Percentiles rank a stretch among this genome's conserved stretches.
phyloP scores from a whole-genome alignment of 2,797 vertebrate species.

The Sciaenops ocellatus region DNA sequence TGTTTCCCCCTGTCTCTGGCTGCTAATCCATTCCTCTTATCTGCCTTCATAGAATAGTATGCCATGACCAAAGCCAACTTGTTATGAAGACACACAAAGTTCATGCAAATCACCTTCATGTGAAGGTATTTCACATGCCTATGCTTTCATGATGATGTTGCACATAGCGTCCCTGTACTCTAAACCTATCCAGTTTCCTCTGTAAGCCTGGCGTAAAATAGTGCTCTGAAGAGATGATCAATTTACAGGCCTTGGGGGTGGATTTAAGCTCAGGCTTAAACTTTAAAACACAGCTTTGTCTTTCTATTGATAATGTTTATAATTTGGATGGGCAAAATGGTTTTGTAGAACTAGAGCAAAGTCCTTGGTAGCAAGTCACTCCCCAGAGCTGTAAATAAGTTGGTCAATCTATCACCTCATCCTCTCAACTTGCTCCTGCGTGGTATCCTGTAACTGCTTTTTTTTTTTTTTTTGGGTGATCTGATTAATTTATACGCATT shows the following conservation, averaged over 20 bases:
- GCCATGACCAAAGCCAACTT: conserved; percentile 57
- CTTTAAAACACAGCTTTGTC: conserved; percentile 1
- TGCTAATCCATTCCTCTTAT: conserved; percentile 68
- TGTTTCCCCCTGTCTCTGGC: conserved; percentile 65
- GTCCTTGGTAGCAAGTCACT: conserved; percentile 31
- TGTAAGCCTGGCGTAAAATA: conserved; percentile 29
- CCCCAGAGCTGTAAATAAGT: conserved; percentile 68
- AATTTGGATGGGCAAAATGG: conserved; percentile 3
- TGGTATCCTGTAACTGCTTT: conserved; percentile 2
- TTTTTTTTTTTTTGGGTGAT: conserved; percentile 8
- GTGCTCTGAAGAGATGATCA: conserved; percentile 42
- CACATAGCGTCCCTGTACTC: conserved; percentile 15
- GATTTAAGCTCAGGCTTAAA: conserved; percentile 17
- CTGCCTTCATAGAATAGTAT: conserved; percentile 56
- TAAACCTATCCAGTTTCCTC: conserved; percentile 31
- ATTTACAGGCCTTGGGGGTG: conserved; percentile 55
- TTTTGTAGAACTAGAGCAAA: conserved; percentile 12
- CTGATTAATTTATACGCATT: conserved; percentile 28
- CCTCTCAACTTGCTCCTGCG: conserved; percentile 20
- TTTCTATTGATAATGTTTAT: conserved; percentile 19
- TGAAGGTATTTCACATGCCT: conserved; percentile 53
- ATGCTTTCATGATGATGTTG: conserved; percentile 44
- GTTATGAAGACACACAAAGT: conserved; percentile 54
- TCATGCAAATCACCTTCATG: conserved; percentile 60
- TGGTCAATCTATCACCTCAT: conserved; percentile 25